These are phyloP conservation scores for Coelopa pilipes DNA, from an alignment of 2,888 invertebrate species.

Conservation along the genomic window DNA sequence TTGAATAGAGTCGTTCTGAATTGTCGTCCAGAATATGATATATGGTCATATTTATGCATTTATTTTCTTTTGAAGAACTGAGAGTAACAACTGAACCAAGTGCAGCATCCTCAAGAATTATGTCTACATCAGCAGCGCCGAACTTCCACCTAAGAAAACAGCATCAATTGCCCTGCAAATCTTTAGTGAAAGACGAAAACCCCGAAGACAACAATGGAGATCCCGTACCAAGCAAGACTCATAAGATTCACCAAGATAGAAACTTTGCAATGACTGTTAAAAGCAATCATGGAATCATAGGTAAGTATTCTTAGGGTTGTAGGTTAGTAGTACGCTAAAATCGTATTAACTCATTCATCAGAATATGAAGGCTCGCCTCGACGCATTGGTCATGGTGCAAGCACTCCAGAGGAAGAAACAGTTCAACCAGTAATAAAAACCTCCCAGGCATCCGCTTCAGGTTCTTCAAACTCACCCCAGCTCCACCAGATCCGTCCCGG, in stretches of 20 bases:
- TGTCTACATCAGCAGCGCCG: constrained; percentile 35
- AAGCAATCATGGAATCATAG: constrained; percentile 60
- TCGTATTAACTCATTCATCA: constrained; percentile 66
- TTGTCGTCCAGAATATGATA: too few relatives aligned
- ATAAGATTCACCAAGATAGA: constrained; percentile 55
- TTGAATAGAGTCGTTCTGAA: too few relatives aligned
- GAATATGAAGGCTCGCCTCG: constrained; percentile 91
- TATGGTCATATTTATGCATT: constrained; percentile 8
- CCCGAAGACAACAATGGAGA: neutral
- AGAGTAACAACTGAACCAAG: constrained; percentile 59
- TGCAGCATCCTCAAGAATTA: neutral
- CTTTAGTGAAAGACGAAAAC: constrained; percentile 14
- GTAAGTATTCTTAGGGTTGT: constrained; percentile 43
- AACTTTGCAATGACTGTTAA: constrained; percentile 60
- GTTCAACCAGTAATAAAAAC: constrained; percentile 30
- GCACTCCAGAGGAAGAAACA: constrained; percentile 19
- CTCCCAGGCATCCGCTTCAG: constrained; percentile 69
- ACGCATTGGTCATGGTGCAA: constrained; percentile 75
- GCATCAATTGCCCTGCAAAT: constrained; percentile 35
- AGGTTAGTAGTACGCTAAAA: neutral
- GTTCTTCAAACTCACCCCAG: constrained; percentile 68
- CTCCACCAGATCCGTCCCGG: constrained; percentile 84
- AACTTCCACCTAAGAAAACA: neutral
- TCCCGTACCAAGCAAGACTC: constrained; percentile 42
- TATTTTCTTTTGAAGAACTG: constrained; percentile 49